These are phyloP conservation scores for Psix sp. DNA, from an alignment of 1,140 invertebrate species.

Conservation along the genomic window DNA sequence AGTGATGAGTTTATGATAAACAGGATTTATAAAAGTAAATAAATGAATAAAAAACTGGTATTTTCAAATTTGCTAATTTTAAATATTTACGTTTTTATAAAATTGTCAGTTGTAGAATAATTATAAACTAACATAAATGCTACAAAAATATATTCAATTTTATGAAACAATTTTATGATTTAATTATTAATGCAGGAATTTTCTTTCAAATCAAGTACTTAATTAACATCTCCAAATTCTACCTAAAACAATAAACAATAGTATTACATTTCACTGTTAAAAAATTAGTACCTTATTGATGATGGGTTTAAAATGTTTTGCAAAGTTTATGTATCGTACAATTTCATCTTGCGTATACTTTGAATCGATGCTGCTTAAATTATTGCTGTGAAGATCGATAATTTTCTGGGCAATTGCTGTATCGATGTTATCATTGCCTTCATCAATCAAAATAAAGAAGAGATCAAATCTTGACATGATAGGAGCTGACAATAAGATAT, in stretches of 20 bases:
- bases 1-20: background rate
- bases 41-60: too few species aligned
- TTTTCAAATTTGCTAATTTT: too few species aligned
- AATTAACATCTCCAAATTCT: too few species aligned
- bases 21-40: background rate
- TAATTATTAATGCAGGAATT: too few species aligned
- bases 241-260: background rate
- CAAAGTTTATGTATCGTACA: constrained; percentile 96
- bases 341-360: constrained; percentile 92
- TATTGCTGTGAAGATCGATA: constrained; percentile 94
- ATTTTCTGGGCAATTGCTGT: constrained; percentile 98
- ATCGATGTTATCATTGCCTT: constrained; percentile 95
- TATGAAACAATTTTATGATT: too few species aligned
- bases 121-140: too few species aligned
- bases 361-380: constrained; percentile 84
- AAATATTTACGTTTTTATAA: too few species aligned
- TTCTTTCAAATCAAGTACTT: too few species aligned
- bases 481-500: constrained; percentile 94
- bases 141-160: too few species aligned
- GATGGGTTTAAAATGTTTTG: constrained; percentile 96
- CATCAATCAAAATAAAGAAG: constrained; percentile 98
- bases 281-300: constrained; percentile 80
- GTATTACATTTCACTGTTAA: background rate
- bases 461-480: constrained; percentile 99
- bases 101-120: too few species aligned